Percentiles rank a stretch among this genome's conserved stretches.
Evolutionary conservation across 1,140 invertebrate species (phyloP).

Genomic region (Homalodisca vitripennis): DNA sequence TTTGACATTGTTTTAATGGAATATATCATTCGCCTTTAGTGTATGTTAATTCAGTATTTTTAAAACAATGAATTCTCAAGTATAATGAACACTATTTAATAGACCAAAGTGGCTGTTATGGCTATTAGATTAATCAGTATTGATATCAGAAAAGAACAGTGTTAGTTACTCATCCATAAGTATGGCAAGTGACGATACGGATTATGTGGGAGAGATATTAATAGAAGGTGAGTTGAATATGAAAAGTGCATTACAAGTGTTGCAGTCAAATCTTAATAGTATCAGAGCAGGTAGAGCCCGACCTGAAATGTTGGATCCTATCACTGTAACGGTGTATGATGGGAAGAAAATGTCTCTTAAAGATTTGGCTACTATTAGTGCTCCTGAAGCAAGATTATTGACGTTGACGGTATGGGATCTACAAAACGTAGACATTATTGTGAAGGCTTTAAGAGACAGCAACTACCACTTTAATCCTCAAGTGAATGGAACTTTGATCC

Average conservation of each 20-base stretch:
- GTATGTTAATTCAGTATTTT: too few species aligned
- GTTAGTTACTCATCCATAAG: too few species aligned
- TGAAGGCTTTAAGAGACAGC: not conserved
- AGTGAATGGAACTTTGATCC: not conserved
- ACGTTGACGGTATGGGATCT: conserved; percentile 2
- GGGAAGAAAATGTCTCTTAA: not conserved
- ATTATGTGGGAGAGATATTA: not conserved
- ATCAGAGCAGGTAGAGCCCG: not conserved
- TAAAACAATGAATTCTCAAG: too few species aligned
- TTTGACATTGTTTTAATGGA: too few species aligned
- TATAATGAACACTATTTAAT: too few species aligned
- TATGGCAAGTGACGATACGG: not conserved
- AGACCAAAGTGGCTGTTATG: too few species aligned
- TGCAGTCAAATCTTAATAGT: not conserved
- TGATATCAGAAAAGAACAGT: too few species aligned
- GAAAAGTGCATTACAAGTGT: conserved; percentile 6
- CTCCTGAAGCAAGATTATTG: not conserved
- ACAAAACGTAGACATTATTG: conserved; percentile 1
- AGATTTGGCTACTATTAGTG: not conserved
- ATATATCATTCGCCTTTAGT: too few species aligned
- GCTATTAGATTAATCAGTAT: too few species aligned
- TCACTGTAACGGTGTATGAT: not conserved
- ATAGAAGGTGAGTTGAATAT: not conserved
- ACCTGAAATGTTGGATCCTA: not conserved
- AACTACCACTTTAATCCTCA: conserved; percentile 9